Conservation (phyloP, 2,888 invertebrate species). For the Chrysomela aeneicollis region DNA sequence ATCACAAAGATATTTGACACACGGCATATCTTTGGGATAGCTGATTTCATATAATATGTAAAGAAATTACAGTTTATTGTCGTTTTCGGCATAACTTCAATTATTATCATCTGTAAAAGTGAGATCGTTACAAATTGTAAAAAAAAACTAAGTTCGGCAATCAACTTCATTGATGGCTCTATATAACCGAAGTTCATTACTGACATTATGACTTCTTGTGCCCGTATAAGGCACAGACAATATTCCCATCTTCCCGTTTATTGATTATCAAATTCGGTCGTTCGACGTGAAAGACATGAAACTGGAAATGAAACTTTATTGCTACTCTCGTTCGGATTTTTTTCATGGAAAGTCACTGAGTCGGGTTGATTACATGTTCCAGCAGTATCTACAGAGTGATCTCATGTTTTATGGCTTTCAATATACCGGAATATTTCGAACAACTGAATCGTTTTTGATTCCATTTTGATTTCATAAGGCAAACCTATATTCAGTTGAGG, state of each 20-base stretch:
- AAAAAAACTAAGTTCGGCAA: neutral
- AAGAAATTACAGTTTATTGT: no score
- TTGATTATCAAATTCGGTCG: conserved; percentile 1
- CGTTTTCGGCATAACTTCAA: no score
- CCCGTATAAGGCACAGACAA: neutral
- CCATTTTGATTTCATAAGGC: no score
- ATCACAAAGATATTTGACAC: no score
- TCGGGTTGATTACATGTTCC: neutral
- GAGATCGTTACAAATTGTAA: neutral
- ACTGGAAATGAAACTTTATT: neutral
- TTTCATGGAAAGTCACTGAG: neutral
- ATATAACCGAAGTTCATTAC: neutral
- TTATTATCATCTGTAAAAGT: no score
- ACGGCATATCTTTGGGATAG: no score
- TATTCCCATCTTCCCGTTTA: neutral
- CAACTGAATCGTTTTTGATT: no score
- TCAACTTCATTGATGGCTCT: neutral
- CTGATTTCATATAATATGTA: no score
- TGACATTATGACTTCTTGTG: neutral
- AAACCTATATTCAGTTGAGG: no score
- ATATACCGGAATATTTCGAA: no score
- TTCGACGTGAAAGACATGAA: conserved; percentile 5
- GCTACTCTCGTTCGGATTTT: neutral
- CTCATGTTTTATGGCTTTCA: no score
- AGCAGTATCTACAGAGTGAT: neutral